These are phyloP conservation scores for Enchytraeus crypticus DNA, from an alignment of 2,888 invertebrate species.

Conservation along the genomic window DNA sequence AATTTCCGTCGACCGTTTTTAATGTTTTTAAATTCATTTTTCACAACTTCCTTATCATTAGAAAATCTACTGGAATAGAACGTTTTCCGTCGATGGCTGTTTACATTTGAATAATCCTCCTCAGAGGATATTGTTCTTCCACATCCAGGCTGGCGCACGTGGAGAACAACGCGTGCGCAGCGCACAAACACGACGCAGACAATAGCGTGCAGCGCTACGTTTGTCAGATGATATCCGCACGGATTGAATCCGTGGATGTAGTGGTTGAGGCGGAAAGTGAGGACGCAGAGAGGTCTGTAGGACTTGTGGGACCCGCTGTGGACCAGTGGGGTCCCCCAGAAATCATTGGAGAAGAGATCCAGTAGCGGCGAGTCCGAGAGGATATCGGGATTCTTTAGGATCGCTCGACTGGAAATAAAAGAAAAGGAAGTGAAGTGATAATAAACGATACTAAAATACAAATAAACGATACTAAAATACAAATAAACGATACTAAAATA, in stretches of 20 bases:
- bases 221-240: conserved; percentile 71
- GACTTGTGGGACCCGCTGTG: conserved; percentile 93
- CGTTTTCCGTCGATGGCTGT: background rate
- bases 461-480: too few relatives aligned
- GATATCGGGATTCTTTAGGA: conserved; percentile 86
- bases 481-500: too few relatives aligned
- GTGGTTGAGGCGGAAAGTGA: conserved; percentile 77
- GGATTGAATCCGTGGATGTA: conserved; percentile 56
- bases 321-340: conserved; percentile 91
- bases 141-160: conserved; percentile 57
- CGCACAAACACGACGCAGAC: conserved; percentile 74
- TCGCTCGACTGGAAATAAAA: conserved; percentile 69
- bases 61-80: background rate
- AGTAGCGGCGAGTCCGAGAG: conserved; percentile 67
- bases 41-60: background rate
- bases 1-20: too few relatives aligned
- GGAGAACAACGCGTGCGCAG: too few relatives aligned
- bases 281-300: conserved; percentile 82
- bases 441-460: background rate
- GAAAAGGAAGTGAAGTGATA: background rate
- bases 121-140: too few relatives aligned
- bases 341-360: conserved; percentile 79
- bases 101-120: conserved; percentile 26
- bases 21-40: background rate
- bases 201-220: conserved; percentile 74